Evolutionary conservation across 2,888 invertebrate species (phyloP), one percentile per base, ranked within the genome.

Genomic region (Volucella inflata): DNA sequence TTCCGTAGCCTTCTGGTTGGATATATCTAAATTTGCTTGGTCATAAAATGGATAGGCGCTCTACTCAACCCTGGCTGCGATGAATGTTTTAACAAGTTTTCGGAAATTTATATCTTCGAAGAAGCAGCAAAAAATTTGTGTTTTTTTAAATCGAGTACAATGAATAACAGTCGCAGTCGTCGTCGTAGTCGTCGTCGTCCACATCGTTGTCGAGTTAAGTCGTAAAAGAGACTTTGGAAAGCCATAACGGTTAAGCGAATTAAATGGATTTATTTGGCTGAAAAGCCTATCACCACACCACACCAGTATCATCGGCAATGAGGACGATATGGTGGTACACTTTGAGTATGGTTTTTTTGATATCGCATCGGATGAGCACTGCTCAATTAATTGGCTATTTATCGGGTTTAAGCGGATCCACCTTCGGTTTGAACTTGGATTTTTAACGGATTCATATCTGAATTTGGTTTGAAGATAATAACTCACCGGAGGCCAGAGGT

Each of bases 301-400:
- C 4, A 14, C 51, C 51, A 8, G 38, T 46, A 44, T 21, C 36
- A 74, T 55, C 55, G 30, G n/a, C 53, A 77, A 67, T 72, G 78
- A 42, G 79, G 48, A 70, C 70, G 74, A 62, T 14, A 55, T 60
- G 74, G 59, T 64, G 51, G 42, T 51, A 44, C 75, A 53, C 12
- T 62, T 48, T 77, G 55, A 30, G 30, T 6, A 30, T 55, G 40
- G 60, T 64, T 83, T 51, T 55, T 67, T 67, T 6, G 30, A 30
- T 30, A 30, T 30, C 30, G 6, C 30, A 6, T 30, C 30, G 30
- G 30, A 30, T 30, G 30, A 30, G 30, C 30, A 6, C 30, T 30
- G 6, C 30, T 30, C 30, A 81, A 81, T 81, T 85, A 81, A 85
- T 81, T 85, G 81, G 77, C 51, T 81, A 77, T 81, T 81, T 81